These are phyloP conservation scores for Chunga burmeisteri DNA, from an alignment of 2,113 vertebrate genomes.

Conservation along the genomic window DNA sequence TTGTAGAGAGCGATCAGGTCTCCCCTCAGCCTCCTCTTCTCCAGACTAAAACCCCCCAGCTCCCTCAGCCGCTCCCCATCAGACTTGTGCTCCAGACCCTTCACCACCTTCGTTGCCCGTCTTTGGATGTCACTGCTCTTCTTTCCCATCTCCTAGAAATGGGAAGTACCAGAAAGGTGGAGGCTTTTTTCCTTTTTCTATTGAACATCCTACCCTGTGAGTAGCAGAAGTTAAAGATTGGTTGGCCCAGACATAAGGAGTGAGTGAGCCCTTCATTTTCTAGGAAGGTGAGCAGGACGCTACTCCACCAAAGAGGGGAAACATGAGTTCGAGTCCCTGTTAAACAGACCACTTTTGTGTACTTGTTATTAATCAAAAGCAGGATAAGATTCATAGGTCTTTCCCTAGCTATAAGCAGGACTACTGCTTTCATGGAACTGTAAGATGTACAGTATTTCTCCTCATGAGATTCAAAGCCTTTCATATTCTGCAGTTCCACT, in stretches of 20 bases:
- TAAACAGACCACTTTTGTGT: neutral
- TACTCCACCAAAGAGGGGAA: neutral
- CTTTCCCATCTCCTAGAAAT: neutral
- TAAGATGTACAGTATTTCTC: neutral
- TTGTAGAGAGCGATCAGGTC: accelerated
- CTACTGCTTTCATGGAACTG: neutral
- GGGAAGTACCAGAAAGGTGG: neutral
- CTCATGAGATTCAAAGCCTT: neutral
- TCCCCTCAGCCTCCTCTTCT: neutral
- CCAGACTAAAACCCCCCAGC: accelerated
- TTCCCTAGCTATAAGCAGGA: neutral
- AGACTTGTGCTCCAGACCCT: neutral
- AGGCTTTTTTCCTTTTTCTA: neutral
- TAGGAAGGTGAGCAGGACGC: neutral
- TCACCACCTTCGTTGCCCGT: neutral
- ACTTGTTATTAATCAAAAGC: neutral
- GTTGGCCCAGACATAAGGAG: neutral
- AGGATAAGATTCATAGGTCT: neutral
- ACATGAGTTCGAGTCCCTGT: neutral
- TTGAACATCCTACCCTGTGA: neutral
- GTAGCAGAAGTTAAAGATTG: neutral
- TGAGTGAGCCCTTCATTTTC: neutral
- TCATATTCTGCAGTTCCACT: neutral
- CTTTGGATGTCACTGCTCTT: neutral
- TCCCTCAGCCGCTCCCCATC: accelerated